Percentiles rank a stretch among this genome's conserved stretches.
These are phyloP conservation scores for Pocillopora verrucosa DNA, from an alignment of 64 coral and sea anemone species.

Conservation along the genomic window DNA sequence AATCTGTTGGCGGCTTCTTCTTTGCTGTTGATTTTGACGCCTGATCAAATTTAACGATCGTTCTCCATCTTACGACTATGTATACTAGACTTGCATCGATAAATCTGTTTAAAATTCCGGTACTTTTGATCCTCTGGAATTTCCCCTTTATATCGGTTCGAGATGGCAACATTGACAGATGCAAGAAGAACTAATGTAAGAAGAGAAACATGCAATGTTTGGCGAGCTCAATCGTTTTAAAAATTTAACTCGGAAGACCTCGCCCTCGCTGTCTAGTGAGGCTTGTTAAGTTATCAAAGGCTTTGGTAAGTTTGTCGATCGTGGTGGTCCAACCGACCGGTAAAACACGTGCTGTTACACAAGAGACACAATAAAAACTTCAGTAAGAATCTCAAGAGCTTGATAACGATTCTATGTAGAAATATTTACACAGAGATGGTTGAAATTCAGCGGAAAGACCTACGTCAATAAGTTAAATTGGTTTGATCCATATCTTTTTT, in stretches of 20 bases:
- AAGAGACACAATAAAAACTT: background rate
- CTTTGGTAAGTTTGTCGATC: conserved; percentile 14
- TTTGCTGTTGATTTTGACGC: conserved; percentile 31
- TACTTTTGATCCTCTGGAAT: background rate
- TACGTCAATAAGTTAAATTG: background rate
- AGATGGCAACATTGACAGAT: background rate
- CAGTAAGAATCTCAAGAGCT: background rate
- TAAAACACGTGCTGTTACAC: conserved; percentile 7
- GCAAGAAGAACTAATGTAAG: background rate
- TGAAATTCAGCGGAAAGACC: background rate
- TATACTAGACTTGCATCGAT: background rate
- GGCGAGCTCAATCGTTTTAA: background rate
- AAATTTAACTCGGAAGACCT: background rate
- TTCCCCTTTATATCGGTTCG: background rate
- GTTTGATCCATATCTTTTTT: background rate
- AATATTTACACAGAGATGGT: background rate
- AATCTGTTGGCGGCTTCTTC: conserved; percentile 18
- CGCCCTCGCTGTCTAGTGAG: conserved; percentile 10
- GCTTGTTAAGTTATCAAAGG: conserved; percentile 21
- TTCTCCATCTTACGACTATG: background rate
- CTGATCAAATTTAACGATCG: background rate
- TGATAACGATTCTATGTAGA: background rate
- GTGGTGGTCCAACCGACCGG: background rate
- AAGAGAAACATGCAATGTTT: background rate
- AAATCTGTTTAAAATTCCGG: conserved; percentile 33